Evolutionary conservation across 2,113 vertebrate genomes (phyloP), one percentile per base, ranked within the genome.

Genomic region (Equus quagga): DNA sequence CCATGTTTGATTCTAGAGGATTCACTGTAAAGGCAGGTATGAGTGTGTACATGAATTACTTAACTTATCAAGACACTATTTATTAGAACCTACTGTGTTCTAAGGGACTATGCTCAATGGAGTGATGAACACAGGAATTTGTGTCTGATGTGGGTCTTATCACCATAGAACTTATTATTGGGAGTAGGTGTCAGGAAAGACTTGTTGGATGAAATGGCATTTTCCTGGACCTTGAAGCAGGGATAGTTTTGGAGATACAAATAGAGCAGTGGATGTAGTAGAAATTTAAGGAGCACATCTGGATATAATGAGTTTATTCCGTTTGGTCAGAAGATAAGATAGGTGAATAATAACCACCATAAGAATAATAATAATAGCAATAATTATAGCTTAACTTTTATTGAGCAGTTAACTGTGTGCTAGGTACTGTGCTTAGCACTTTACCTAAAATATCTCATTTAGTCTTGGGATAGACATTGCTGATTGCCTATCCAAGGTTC

Each of bases 121-220:
- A 72, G 4, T 92, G 62, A 24, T 81, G 54, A 83, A 46, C 58
- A 65, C 8, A 83, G 46, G 18, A 80, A 15, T 80, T 94, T 79
- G 86, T 83, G 28, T 81, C 41, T 91, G 51, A 69, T 60, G 28
- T 58, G 58, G 21, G 8, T 80, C 8, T 51, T 78, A 23, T 69
- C 67, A 79, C 49, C 36, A n/a, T 44, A 70, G 90, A 65, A 86
- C 23, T 86, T 92, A 46, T 56, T 69, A 28, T 87, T 75, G 92
- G 83, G 44, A 91, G 54, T 67, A 84, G 70, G 31, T 69, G 8
- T 90, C 41, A 76, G 56, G 46, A 80, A 96, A 90, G 58, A 81
- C n/a, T 95, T 92, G 23, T 69, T 80, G 58, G 62, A 54, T 96
- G 56, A 89, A 89, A 64, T 97, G 73, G 8, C 26, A 67, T 93